phyloP scores from a whole-genome alignment of 2,113 vertebrate species.

The Platichthys stellatus region DNA sequence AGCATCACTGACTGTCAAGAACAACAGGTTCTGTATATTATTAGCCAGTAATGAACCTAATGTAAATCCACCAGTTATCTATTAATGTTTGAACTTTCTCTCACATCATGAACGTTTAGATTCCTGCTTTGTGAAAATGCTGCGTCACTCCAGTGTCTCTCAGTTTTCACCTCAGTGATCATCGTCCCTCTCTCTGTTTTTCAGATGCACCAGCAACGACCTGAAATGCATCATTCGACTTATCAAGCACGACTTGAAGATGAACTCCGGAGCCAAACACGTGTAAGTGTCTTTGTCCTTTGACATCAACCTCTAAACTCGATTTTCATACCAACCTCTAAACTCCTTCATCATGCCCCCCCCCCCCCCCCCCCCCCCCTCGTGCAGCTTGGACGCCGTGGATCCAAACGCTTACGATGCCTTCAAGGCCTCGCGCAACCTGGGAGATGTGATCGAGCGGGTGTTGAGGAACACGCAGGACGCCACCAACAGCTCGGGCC shows the following conservation, averaged over 20 bases:
- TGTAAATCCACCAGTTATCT: neutral
- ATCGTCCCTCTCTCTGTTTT: slow-evolving; percentile 1
- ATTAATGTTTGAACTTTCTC: neutral
- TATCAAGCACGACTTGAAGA: slow-evolving; percentile 97
- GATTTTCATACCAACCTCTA: neutral
- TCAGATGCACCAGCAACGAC: slow-evolving; percentile 95
- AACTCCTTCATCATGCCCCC: neutral
- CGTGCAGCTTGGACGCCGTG: slow-evolving; percentile 90
- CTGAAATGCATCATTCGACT: slow-evolving; percentile 95
- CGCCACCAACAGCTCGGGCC: slow-evolving; percentile 83
- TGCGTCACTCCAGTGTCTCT: too few species aligned
- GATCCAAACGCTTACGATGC: slow-evolving; percentile 97
- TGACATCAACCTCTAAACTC: too few species aligned
- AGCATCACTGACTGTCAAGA: too few species aligned
- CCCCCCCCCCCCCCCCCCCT: rapidly evolving
- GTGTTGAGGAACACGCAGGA: slow-evolving; percentile 93
- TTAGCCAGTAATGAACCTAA: neutral
- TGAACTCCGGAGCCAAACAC: slow-evolving; percentile 97
- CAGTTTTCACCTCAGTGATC: neutral
- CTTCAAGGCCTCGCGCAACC: slow-evolving; percentile 95
- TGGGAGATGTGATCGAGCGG: slow-evolving; percentile 93
- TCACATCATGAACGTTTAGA: too few species aligned
- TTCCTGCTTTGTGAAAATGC: neutral
- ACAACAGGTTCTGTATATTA: neutral
- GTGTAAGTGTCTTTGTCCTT: slow-evolving; percentile 85